Conservation (phyloP, 2,797 vertebrate genomes). For the Sorex maritimensis region DNA sequence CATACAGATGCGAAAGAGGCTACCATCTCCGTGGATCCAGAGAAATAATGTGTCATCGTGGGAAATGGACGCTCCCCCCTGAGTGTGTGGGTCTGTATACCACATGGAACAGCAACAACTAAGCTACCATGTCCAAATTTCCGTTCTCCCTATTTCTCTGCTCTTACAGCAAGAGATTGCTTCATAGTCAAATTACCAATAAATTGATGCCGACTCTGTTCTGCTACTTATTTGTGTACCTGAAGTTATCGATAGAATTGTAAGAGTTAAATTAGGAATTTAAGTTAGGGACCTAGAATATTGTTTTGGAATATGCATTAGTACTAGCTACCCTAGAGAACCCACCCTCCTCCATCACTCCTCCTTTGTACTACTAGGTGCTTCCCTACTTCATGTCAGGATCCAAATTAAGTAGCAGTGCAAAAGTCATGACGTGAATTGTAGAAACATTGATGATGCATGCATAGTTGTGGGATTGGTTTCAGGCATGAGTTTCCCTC, state of each 20-base stretch:
- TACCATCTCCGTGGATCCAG: conserved; percentile 72
- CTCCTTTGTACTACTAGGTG: too few relatives aligned
- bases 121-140: rapidly evolving
- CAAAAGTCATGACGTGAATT: rapidly evolving
- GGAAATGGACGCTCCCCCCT: conserved; percentile 83
- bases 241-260: not conserved
- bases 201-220: too few relatives aligned
- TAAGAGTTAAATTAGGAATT: not conserved
- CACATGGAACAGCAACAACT: not conserved
- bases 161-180: too few relatives aligned
- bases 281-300: not conserved
- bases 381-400: too few relatives aligned
- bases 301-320: not conserved
- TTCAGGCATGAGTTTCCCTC: not conserved
- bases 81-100: conserved; percentile 79
- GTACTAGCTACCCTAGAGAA: not conserved
- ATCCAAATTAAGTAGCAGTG: too few relatives aligned
- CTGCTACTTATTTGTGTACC: not conserved
- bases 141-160: not conserved
- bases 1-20: conserved; percentile 75
- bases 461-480: too few relatives aligned
- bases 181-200: not conserved
- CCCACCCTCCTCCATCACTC: too few relatives aligned
- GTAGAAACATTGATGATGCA: not conserved
- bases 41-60: conserved; percentile 76